Evolutionary conservation across 2,113 vertebrate genomes (phyloP), one percentile per base, ranked within the genome.

Genomic region (Coptodon bakossiorum): DNA sequence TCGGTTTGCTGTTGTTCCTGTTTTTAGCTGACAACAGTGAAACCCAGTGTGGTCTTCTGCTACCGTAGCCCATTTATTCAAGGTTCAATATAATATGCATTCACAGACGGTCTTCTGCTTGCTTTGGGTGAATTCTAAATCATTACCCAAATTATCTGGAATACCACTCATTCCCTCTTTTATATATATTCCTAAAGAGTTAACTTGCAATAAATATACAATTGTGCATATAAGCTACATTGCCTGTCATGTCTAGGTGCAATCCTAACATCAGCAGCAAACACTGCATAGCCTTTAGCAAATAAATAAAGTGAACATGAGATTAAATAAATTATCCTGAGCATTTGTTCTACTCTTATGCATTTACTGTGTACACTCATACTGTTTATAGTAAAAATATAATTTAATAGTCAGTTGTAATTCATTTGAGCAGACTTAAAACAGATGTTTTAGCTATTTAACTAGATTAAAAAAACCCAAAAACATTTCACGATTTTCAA

Each of bases 391-490:
- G 66, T 43, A 43, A 71, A 27, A 10, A 24, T 24, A 71, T 27
- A 24, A 45, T 71, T 71, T 43, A 71, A 16, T 24, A 43, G n/a
- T 24, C 2, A 71, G 12, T 43, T 43, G 5, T 43, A 9, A 43
- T 43, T 43, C n/a, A 71, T 71, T 43, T 71, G 0, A 27, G 66
- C 2, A 71, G n/a, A 43, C 38, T 16, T 71, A 4, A 24, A 24
- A 43, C 22, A 43, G 3, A 27, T 27, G n/a, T 43, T 43, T 71
- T 45, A 24, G 3, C 66, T 45, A 43, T 27, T 73, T 27, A 73
- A 16, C 13, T 43, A 45, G 22, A 73, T 73, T 9, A 4, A 71
- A 45, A 59, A 5, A 0, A 0, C 0, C 2, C 7, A 31, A 31
- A 24, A 71, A 43, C n/a, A 40, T 14, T 14, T 66, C 17, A 66